phyloP scores from a whole-genome alignment of 2,888 invertebrate species.

The Drosophila differens region DNA sequence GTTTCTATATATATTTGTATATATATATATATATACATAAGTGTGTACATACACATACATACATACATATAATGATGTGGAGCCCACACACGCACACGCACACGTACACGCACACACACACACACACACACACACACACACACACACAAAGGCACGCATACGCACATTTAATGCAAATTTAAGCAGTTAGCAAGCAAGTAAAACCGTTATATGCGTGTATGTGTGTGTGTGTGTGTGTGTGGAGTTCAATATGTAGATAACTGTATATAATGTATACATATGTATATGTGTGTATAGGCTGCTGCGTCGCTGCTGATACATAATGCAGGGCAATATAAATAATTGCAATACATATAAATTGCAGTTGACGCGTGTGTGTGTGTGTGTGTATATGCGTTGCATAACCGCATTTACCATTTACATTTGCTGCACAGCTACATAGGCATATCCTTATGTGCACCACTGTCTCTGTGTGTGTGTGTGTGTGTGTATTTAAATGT shows the following conservation, averaged over 20 bases:
- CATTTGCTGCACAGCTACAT: conserved; percentile 42
- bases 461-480: conserved; percentile 6
- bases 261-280: conserved; percentile 16
- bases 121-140: conserved; percentile 18
- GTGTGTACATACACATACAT: conserved; percentile 13
- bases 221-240: conserved; percentile 36
- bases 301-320: conserved; percentile 57
- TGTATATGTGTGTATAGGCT: conserved; percentile 25
- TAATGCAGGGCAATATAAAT: conserved; percentile 80
- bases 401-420: conserved; percentile 71
- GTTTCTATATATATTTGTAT: conserved; percentile 23
- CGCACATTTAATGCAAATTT: conserved; percentile 81
- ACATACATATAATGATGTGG: conserved; percentile 37
- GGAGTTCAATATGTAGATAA: conserved; percentile 28
- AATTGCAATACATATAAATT: conserved; percentile 72
- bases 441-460: conserved; percentile 10
- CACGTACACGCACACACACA: conserved; percentile 6
- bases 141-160: conserved; percentile 45
- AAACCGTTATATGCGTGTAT: conserved; percentile 62
- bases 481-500: conserved; percentile 23
- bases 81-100: conserved; percentile 26
- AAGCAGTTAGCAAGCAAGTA: conserved; percentile 81
- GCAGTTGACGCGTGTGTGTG: conserved; percentile 20
- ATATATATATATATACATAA: conserved; percentile 14
- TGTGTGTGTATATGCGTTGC: conserved; percentile 63